Percentiles rank a stretch among this genome's conserved stretches.
Conservation (phyloP, 1,140 invertebrate species). For the Drosophila ironensis region DNA sequence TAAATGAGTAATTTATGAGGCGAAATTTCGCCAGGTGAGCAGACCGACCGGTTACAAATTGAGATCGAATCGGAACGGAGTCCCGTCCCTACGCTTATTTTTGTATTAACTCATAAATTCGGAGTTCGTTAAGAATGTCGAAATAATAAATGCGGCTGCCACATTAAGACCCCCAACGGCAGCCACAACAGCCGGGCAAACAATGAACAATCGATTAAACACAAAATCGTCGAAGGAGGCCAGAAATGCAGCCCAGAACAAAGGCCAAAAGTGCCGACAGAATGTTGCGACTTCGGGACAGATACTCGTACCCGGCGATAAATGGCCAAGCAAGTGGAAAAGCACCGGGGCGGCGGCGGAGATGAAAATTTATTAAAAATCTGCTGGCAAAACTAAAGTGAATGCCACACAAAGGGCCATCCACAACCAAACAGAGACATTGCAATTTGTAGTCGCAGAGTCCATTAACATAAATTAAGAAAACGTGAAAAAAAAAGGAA, state of each 20-base stretch:
- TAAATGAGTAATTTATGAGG: constrained; percentile 73
- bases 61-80: constrained; percentile 25
- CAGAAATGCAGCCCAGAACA: constrained; percentile 46
- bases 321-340: constrained; percentile 38
- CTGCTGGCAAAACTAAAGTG: constrained; percentile 34
- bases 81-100: constrained; percentile 33
- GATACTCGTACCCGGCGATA: constrained; percentile 33
- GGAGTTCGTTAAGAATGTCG: constrained; percentile 80
- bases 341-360: constrained; percentile 27
- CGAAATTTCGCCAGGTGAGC: constrained; percentile 48
- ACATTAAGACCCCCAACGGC: constrained; percentile 64
- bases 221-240: constrained; percentile 32
- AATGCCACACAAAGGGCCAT: constrained; percentile 29
- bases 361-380: constrained; percentile 77
- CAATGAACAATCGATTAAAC: constrained; percentile 56
- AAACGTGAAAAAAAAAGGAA: no score
- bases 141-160: constrained; percentile 75
- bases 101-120: constrained; percentile 80
- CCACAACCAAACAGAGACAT: constrained; percentile 68
- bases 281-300: constrained; percentile 34
- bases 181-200: constrained; percentile 25
- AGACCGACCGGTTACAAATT: constrained; percentile 67
- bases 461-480: constrained; percentile 79
- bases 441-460: constrained; percentile 71
- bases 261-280: constrained; percentile 44